These are phyloP conservation scores for Drosophila dives DNA, from an alignment of 2,888 invertebrate species.

Conservation along the genomic window DNA sequence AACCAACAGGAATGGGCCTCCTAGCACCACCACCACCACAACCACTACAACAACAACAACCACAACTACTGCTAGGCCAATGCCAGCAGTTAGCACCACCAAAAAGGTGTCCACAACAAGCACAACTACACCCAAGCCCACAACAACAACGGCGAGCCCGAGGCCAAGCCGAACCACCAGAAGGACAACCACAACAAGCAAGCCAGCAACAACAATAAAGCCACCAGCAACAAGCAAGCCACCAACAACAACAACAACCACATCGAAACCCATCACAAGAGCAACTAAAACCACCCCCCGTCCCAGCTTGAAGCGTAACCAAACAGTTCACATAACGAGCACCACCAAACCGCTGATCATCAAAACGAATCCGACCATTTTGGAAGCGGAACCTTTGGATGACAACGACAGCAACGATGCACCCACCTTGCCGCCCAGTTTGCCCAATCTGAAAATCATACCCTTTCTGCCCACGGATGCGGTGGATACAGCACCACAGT, in stretches of 20 bases:
- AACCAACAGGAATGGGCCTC: constrained; percentile 61
- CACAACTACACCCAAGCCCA: constrained; percentile 16
- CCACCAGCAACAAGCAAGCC: constrained; percentile 20
- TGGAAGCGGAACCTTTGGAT: constrained; percentile 83
- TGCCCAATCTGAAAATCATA: constrained; percentile 94
- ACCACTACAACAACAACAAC: constrained; percentile 27
- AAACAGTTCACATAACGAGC: constrained; percentile 28
- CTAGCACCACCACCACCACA: constrained; percentile 15
- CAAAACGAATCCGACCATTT: constrained; percentile 83
- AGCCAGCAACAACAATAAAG: constrained; percentile 27
- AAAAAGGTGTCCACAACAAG: constrained; percentile 24
- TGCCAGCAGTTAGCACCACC: constrained; percentile 4
- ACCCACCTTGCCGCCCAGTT: constrained; percentile 90
- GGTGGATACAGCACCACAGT: constrained; percentile 83
- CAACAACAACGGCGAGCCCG: constrained; percentile 29
- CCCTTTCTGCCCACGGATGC: constrained; percentile 95
- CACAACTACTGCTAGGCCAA: constrained; percentile 20
- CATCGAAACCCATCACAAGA: constrained; percentile 16
- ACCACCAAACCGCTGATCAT: constrained; percentile 75
- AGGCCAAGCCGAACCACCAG: constrained; percentile 31
- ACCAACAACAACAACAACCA: constrained; percentile 2
- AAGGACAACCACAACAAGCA: constrained; percentile 35
- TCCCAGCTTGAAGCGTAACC: constrained; percentile 28
- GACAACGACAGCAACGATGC: constrained; percentile 58
- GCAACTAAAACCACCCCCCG: constrained; percentile 9